Percentiles rank a stretch among this genome's conserved stretches.
phyloP scores from a whole-genome alignment of 1,140 invertebrate genomes.

The Ylistrum balloti region DNA sequence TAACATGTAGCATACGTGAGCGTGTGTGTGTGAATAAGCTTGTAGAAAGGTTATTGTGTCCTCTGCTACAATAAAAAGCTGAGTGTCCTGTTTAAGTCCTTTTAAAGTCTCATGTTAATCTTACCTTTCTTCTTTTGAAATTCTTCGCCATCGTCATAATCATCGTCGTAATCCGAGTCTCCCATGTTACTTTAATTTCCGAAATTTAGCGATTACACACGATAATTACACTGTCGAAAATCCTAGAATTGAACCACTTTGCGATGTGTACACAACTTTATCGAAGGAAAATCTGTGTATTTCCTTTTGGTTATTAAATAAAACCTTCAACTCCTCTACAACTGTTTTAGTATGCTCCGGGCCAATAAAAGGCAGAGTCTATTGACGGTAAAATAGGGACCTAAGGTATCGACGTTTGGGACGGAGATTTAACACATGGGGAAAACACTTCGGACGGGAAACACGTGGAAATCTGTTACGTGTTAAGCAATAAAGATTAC shows the following conservation, averaged over 20 bases:
- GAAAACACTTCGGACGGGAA: neutral
- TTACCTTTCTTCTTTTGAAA: slow-evolving; percentile 6
- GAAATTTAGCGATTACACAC: neutral
- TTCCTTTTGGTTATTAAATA: neutral
- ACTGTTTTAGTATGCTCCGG: neutral
- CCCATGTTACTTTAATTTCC: neutral
- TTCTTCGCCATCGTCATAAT: slow-evolving; percentile 10
- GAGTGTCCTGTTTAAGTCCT: neutral
- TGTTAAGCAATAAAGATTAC: slow-evolving; percentile 18
- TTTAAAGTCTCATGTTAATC: no score
- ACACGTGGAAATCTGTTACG: neutral
- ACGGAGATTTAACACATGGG: neutral
- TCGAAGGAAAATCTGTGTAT: slow-evolving; percentile 29
- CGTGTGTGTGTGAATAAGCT: no score
- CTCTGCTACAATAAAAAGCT: neutral
- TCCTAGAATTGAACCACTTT: slow-evolving; percentile 27
- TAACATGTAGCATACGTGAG: no score
- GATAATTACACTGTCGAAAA: neutral
- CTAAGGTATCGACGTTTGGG: neutral
- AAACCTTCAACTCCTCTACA: neutral
- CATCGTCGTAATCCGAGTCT: slow-evolving; percentile 13
- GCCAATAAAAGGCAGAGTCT: neutral
- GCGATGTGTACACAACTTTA: slow-evolving; percentile 15
- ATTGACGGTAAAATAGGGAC: neutral
- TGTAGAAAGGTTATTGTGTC: no score